Evolutionary conservation across 37 sponge, comb jelly and placozoan genomes (phyloP).

Genomic region (Ianthella basta): DNA sequence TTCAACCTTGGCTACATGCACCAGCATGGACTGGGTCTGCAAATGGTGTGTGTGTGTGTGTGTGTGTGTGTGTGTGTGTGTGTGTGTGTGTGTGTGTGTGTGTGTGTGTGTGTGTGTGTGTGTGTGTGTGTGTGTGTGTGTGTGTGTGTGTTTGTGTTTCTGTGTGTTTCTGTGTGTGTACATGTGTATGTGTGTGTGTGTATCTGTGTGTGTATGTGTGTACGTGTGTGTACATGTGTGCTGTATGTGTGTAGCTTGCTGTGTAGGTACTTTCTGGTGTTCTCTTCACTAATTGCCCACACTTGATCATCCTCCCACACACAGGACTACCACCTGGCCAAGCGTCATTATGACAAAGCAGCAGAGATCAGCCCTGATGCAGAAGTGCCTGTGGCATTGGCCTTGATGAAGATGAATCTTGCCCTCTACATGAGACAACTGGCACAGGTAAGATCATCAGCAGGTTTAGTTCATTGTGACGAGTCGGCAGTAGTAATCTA

Average conservation of each 20-base stretch:
- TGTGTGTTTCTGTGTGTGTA: too few species aligned
- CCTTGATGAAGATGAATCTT: slow-evolving; percentile 78
- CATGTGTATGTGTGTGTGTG: too few species aligned
- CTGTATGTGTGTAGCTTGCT: too few species aligned
- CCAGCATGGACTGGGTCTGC: slow-evolving; percentile 87
- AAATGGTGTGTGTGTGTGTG: slow-evolving; percentile 67
- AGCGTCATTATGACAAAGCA: slow-evolving; percentile 95
- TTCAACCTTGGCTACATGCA: slow-evolving; percentile 99
- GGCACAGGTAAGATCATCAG: too few species aligned
- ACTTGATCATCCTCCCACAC: too few species aligned
- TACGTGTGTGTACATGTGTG: too few species aligned
- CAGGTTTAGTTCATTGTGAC: too few species aligned
- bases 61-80: neutral
- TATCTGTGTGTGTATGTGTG: neutral
- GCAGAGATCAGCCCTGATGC: slow-evolving; percentile 85
- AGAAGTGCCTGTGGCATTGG: slow-evolving; percentile 82
- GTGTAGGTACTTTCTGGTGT: too few species aligned
- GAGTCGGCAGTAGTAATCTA: too few species aligned
- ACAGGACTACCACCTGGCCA: slow-evolving; percentile 96
- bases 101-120: slow-evolving; percentile 7
- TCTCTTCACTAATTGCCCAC: neutral
- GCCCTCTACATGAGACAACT: too few species aligned
- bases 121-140: too few species aligned
- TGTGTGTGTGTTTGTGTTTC: too few species aligned
- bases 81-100: slow-evolving; percentile 22